A percentile compares a stretch with the other conserved stretches of the same genome.
phyloP scores from a whole-genome alignment of 2,888 invertebrate species.

The Agonopterix arenella region DNA sequence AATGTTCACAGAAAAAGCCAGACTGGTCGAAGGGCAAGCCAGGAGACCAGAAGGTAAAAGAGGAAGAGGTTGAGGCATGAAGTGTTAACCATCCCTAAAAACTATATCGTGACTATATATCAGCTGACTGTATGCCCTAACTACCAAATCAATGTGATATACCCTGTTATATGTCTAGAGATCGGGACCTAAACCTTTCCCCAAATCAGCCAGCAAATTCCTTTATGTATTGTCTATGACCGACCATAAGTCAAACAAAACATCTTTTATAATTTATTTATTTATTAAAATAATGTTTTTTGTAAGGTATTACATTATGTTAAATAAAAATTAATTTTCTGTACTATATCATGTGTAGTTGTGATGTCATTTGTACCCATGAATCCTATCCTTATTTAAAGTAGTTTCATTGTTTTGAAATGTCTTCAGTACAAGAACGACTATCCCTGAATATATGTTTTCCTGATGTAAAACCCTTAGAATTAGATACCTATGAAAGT shows the following conservation, averaged over 20 bases:
- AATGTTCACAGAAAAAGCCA: slow-evolving; percentile 89
- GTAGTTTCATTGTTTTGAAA: neutral
- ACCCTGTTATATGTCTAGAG: slow-evolving; percentile 21
- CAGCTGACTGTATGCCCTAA: slow-evolving; percentile 50
- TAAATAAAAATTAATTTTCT: slow-evolving; percentile 71
- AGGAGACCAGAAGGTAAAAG: slow-evolving; percentile 93
- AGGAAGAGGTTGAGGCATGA: slow-evolving; percentile 90
- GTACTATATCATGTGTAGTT: slow-evolving; percentile 50
- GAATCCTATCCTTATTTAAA: slow-evolving; percentile 6
- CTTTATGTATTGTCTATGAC: slow-evolving; percentile 36
- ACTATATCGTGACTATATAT: slow-evolving; percentile 52
- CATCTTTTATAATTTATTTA: slow-evolving; percentile 35
- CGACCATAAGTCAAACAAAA: slow-evolving; percentile 40
- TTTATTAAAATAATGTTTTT: slow-evolving; percentile 63
- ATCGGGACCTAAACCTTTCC: slow-evolving; percentile 11
- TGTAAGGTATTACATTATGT: slow-evolving; percentile 46
- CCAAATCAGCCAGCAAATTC: neutral
- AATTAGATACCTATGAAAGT: too few relatives aligned
- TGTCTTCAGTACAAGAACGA: too few relatives aligned
- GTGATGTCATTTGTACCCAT: slow-evolving; percentile 39
- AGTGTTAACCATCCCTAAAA: slow-evolving; percentile 51
- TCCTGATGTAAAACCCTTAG: too few relatives aligned
- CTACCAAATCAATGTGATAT: slow-evolving; percentile 52
- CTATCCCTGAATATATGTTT: too few relatives aligned
- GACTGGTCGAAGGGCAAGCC: slow-evolving; percentile 96